phyloP scores from a whole-genome alignment of 2,113 vertebrate species.

The Cinclus cinclus region DNA sequence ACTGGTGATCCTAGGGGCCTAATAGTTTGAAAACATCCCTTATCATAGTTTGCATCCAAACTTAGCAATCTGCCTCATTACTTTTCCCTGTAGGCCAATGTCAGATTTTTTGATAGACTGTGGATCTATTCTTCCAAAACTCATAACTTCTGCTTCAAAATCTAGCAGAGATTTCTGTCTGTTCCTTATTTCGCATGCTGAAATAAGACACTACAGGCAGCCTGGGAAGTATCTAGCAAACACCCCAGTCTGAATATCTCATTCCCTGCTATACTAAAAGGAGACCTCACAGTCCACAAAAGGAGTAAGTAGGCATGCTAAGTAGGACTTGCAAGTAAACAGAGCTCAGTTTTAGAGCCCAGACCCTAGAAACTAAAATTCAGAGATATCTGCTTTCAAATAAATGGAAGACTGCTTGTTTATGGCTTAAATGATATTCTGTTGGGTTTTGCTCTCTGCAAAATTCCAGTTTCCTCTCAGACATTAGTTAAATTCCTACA shows the following conservation, averaged over 20 bases:
- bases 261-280: conserved; percentile 5
- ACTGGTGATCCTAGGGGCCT: neutral
- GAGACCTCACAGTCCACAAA: neutral
- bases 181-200: neutral
- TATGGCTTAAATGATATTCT: neutral
- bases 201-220: conserved; percentile 23
- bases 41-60: neutral
- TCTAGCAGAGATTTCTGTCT: neutral
- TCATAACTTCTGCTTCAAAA: neutral
- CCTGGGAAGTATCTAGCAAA: neutral
- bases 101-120: neutral
- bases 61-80: neutral
- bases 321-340: conserved; percentile 11
- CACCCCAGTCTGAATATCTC: neutral
- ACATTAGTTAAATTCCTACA: conserved; percentile 12
- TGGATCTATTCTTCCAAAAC: neutral
- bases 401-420: neutral
- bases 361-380: neutral
- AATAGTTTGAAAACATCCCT: neutral
- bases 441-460: neutral
- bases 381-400: conserved; percentile 7
- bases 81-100: neutral
- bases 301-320: neutral
- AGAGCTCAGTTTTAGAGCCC: neutral
- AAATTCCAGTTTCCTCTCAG: conserved; percentile 21